Percentiles rank a stretch among this genome's conserved stretches.
Evolutionary conservation across 1,140 invertebrate genomes (phyloP).

Genomic region (Caenorhabditis brenneri): DNA sequence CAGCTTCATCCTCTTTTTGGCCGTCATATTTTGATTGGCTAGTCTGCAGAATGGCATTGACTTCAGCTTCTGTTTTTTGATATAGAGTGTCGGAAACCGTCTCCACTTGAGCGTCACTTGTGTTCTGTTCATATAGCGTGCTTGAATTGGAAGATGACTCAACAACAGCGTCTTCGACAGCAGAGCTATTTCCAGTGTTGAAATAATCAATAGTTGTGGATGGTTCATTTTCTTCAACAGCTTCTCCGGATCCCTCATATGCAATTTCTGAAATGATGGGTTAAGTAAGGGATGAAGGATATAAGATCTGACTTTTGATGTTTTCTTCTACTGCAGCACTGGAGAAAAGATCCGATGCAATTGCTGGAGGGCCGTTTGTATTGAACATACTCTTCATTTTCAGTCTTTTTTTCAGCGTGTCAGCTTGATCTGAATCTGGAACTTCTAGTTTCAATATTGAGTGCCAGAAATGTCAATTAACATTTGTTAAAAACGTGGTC

Average conservation of each 20-base stretch:
- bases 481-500: no score
- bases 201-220: slow-evolving; percentile 2
- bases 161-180: not conserved
- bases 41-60: not conserved
- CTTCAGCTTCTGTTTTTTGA: slow-evolving; percentile 24
- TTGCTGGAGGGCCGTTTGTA: not conserved
- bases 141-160: slow-evolving; percentile 36
- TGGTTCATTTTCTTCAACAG: not conserved
- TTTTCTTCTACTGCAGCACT: slow-evolving; percentile 20
- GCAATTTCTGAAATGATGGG: not conserved
- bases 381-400: slow-evolving; percentile 22
- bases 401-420: not conserved
- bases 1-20: not conserved
- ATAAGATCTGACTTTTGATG: not conserved
- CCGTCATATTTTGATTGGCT: slow-evolving; percentile 9
- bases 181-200: not conserved
- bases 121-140: slow-evolving; percentile 20
- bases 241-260: slow-evolving; percentile 28
- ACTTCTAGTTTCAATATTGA: not conserved
- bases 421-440: slow-evolving; percentile 11
- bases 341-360: not conserved
- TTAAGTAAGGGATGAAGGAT: no score
- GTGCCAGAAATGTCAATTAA: no score
- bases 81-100: not conserved
- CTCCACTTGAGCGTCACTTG: slow-evolving; percentile 38